A percentile compares a stretch with the other conserved stretches of the same genome.
Conservation (phyloP, 2,888 invertebrate genomes). For the Prosopocoilus inquinatus region DNA sequence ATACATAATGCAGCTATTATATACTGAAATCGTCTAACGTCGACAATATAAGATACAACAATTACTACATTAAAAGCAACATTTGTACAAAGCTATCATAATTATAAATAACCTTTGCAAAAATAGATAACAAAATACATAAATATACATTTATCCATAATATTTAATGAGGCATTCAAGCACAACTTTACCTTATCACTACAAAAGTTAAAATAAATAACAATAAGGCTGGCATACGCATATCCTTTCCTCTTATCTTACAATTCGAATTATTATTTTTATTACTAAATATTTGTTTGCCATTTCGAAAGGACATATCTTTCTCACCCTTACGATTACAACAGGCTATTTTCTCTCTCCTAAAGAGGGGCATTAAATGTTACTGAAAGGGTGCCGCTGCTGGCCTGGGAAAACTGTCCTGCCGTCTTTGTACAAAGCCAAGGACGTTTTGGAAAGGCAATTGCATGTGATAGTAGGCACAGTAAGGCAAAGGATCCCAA, state of each 20-base stretch:
- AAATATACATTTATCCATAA: neutral
- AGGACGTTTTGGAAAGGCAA: constrained; percentile 63
- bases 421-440: constrained; percentile 55
- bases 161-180: neutral
- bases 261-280: neutral
- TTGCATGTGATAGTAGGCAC: constrained; percentile 81
- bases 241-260: neutral
- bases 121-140: neutral
- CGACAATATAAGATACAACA: constrained; percentile 12
- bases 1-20: constrained; percentile 22
- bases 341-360: constrained; percentile 47
- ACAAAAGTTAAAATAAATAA: neutral
- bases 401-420: constrained; percentile 46
- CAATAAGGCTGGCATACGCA: neutral
- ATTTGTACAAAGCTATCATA: neutral
- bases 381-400: constrained; percentile 47
- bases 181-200: neutral
- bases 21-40: constrained; percentile 16
- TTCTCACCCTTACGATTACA: neutral
- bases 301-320: no score
- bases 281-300: no score
- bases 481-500: constrained; percentile 85
- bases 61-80: neutral
- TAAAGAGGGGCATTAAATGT: constrained; percentile 22
- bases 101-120: neutral